Evolutionary conservation across 2,797 vertebrate genomes (phyloP).

Genomic region (Clarias pachynema): DNA sequence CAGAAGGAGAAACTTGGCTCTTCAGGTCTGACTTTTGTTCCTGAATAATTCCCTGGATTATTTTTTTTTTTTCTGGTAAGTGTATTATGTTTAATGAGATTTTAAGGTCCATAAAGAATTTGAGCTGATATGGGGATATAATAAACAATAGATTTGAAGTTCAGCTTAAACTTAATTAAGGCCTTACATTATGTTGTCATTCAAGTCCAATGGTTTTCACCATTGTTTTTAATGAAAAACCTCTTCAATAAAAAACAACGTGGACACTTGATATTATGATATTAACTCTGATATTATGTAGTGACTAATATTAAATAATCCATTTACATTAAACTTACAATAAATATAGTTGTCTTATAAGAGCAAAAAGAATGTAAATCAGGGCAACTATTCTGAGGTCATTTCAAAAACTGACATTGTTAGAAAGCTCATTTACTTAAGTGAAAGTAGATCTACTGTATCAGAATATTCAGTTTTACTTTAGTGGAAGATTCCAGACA

Average conservation of each 20-base stretch:
- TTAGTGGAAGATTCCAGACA: not conserved
- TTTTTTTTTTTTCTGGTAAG: conserved; percentile 21
- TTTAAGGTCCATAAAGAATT: not conserved
- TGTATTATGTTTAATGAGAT: not conserved
- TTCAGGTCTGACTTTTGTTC: not conserved
- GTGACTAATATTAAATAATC: not conserved
- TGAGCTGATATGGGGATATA: not conserved
- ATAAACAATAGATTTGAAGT: not conserved
- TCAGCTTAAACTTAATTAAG: not conserved
- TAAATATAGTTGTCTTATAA: not conserved
- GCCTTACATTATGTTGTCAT: not conserved
- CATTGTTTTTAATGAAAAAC: not conserved
- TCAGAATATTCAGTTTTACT: not conserved
- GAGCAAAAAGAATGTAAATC: not conserved
- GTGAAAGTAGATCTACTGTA: not conserved
- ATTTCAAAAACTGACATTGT: not conserved
- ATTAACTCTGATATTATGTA: not conserved
- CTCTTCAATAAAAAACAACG: not conserved
- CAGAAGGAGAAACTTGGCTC: not conserved
- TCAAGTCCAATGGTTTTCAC: not conserved
- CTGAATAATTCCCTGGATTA: conserved; percentile 11
- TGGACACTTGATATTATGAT: too few relatives aligned
- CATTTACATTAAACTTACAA: not conserved
- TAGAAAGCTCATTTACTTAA: not conserved
- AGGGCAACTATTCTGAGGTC: not conserved